These are phyloP conservation scores for Aleiodes testaceus DNA, from an alignment of 2,888 invertebrate species.

Conservation along the genomic window DNA sequence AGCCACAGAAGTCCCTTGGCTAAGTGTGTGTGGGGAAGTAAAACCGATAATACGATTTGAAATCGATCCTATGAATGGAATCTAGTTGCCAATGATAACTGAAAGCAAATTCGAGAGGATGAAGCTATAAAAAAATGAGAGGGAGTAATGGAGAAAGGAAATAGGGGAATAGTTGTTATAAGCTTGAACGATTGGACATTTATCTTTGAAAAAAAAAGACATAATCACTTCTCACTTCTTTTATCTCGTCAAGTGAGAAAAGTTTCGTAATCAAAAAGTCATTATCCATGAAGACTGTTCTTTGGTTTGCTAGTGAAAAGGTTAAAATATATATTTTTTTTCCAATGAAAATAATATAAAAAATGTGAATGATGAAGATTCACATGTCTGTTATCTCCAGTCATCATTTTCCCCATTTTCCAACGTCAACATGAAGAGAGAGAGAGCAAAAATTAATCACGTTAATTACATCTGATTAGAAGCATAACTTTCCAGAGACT, in stretches of 20 bases:
- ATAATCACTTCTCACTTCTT: slow-evolving; percentile 40
- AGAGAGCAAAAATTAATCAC: slow-evolving; percentile 2
- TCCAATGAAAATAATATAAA: too few species aligned
- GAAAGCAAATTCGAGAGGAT: slow-evolving; percentile 4
- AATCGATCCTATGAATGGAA: slow-evolving; percentile 42
- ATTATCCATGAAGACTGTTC: slow-evolving; percentile 57
- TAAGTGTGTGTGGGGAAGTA: slow-evolving; percentile 19
- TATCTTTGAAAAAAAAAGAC: slow-evolving; percentile 47
- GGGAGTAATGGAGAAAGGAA: slow-evolving; percentile 10
- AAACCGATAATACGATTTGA: slow-evolving; percentile 46
- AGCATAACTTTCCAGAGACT: slow-evolving; percentile 6
- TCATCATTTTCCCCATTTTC: slow-evolving; percentile 8
- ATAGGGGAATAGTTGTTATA: slow-evolving; percentile 15
- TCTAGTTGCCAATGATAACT: slow-evolving; percentile 32
- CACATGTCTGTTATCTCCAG: slow-evolving; percentile 2
- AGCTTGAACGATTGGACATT: slow-evolving; percentile 51
- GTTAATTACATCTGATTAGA: slow-evolving; percentile 23
- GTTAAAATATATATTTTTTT: too few species aligned
- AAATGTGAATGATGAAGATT: too few species aligned
- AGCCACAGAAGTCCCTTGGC: background rate
- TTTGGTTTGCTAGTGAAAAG: too few species aligned
- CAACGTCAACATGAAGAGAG: background rate
- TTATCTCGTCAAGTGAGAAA: slow-evolving; percentile 30
- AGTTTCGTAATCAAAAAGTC: slow-evolving; percentile 67
- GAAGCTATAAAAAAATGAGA: slow-evolving; percentile 16